Base-by-base conservation (phyloP, 2,113 vertebrate species). In the Myodes glareolus region DNA sequence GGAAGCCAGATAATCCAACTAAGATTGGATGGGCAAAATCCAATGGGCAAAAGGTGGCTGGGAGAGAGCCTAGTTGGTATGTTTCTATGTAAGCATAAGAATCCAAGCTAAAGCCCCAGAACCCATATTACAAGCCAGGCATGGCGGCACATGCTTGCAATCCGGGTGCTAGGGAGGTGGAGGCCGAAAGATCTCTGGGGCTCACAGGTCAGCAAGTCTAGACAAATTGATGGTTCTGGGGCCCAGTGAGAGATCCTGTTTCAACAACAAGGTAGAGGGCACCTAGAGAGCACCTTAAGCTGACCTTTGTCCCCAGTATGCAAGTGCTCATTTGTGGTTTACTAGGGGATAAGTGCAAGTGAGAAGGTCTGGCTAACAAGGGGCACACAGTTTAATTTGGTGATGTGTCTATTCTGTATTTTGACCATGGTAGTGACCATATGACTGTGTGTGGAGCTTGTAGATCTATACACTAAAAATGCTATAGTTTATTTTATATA, bases 1-100 rank as follows among this genome's bases (percentile, higher is more conserved):
- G 82, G 52, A 95, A 96, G 58, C 70, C 85, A 96, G 89, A 92
- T 11, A 91, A 84, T 65, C 12, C 63, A 87, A 45, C 50, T 68
- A 73, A 95, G 78, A 96, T n/a, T n/a, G n/a, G n/a, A n/a, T n/a
- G n/a, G n/a, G n/a, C n/a, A n/a, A n/a, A n/a, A n/a, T n/a, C n/a
- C n/a, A 92, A 93, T 70, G 58, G 68, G 21, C 47, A 87, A 87
- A 87, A 87, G 33, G 31, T 16, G 8, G 11, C 6, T n/a, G 45
- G 42, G 42, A 87, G 45, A 52, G 7, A 47, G 19, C 19, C 68
- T 31, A n/a, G 85, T 23, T 50, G 45, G 42, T 25, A 36, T 5
- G 29, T 36, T n/a, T n/a, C 85, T 33, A 50, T 9, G 45, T 21
- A 70, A n/a, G 45, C 45, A 27, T 7, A 23, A 70, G 10, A 36